Evolutionary conservation across 1,140 invertebrate species (phyloP), one percentile per base, ranked within the genome.

Genomic region (Bombus confusus): DNA sequence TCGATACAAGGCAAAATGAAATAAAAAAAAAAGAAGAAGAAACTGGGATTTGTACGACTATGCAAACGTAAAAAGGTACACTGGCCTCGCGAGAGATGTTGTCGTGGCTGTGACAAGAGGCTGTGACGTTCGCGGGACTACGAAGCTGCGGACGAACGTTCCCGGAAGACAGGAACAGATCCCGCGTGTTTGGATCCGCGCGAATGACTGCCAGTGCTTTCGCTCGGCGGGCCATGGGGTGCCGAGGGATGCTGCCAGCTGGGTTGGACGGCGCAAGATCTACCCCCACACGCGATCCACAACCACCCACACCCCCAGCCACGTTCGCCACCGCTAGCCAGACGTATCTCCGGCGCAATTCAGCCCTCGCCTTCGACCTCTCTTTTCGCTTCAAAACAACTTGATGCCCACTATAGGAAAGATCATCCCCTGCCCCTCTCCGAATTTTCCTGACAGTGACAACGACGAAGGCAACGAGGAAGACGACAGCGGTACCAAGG

Each of bases 191-290:
- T 92, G 90, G 90, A 92, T 91, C 91, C 93, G 89, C 94, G 93
- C 94, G 93, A 95, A 91, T 94, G 93, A 95, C 94, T 95, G 94
- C 76, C 93, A 83, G 85, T 79, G 88, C 76, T 89, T 91, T 91
- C 86, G 90, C 89, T 92, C 83, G 88, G 86, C 89, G 64, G 91
- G 83, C 83, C 82, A 87, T 72, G 66, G 86, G 84, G 71, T 82
- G 87, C 91, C 81, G 92, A 93, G 93, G 94, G 94, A 95, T 95
- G 94, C 94, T 95, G 94, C 92, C 91, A 93, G 92, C 92, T 94
- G 84, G 91, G 83, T 91, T 91, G 92, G 92, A 95, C 93, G 86
- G 94, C 94, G 94, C 94, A 95, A 94, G 92, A 95, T 95, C 94
- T 93, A 92, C 92, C 93, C 92, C 93, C 91, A 88, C 92, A 75